Percentiles rank a stretch among this genome's conserved stretches.
Conservation (phyloP, 2,888 invertebrate genomes). For the Troides aeacus region DNA sequence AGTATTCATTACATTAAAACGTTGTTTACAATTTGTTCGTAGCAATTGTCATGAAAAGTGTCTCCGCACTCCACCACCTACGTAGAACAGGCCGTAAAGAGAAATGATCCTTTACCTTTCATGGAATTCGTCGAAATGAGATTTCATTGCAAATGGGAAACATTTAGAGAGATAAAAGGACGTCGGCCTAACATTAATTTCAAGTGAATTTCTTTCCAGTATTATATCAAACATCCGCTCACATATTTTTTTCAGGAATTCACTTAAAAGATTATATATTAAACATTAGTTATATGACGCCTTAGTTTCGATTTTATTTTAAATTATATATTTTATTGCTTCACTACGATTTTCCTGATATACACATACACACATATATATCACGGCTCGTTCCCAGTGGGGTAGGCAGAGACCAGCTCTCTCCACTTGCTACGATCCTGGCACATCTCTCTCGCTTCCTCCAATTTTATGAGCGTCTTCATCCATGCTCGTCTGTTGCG, state of each 20-base stretch:
- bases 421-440: too few species aligned
- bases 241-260: neutral
- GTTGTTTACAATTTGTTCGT: conserved; percentile 4
- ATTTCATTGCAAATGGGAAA: conserved; percentile 20
- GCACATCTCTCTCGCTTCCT: too few species aligned
- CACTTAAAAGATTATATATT: neutral
- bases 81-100: conserved; percentile 11
- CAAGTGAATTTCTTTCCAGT: neutral
- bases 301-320: neutral
- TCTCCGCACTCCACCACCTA: conserved; percentile 5
- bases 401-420: too few species aligned
- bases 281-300: neutral
- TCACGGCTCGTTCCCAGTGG: too few species aligned
- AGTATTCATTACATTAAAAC: neutral
- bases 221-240: neutral
- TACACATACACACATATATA: too few species aligned
- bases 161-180: conserved; percentile 8
- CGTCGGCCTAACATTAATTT: neutral
- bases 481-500: too few species aligned
- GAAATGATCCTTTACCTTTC: conserved; percentile 19
- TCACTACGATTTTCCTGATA: neutral
- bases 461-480: too few species aligned
- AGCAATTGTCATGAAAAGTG: neutral
- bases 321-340: neutral
- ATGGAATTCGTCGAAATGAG: conserved; percentile 11